Conservation (phyloP, 2,113 vertebrate species). For the Balaeniceps rex region DNA sequence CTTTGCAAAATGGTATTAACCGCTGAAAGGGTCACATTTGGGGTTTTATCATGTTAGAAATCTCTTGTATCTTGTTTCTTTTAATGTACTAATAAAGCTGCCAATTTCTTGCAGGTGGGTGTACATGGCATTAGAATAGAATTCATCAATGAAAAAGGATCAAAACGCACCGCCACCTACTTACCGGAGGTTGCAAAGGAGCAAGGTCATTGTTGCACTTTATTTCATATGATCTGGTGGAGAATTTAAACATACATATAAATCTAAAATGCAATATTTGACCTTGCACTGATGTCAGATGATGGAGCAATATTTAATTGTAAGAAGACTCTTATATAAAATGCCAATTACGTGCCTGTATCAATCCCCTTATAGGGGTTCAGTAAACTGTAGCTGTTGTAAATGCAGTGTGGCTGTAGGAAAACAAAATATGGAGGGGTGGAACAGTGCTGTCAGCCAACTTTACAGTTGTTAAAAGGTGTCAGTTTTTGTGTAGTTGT, state of each 20-base stretch:
- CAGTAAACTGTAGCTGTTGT: background rate
- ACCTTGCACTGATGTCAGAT: slow-evolving; percentile 76
- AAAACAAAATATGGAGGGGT: background rate
- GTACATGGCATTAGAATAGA: slow-evolving; percentile 99
- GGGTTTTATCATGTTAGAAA: background rate
- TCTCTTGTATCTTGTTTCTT: background rate
- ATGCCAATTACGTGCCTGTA: slow-evolving; percentile 41
- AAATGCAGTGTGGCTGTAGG: background rate
- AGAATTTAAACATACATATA: slow-evolving; percentile 62
- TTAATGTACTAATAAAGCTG: slow-evolving; percentile 68
- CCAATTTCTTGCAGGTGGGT: slow-evolving; percentile 90
- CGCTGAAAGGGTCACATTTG: background rate
- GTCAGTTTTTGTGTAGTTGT: background rate
- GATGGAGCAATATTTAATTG: slow-evolving; percentile 63
- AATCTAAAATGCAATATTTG: slow-evolving; percentile 65
- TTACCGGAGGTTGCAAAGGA: slow-evolving; percentile 99
- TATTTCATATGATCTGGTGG: slow-evolving; percentile 76
- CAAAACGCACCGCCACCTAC: slow-evolving; percentile 99
- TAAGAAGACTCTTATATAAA: slow-evolving; percentile 63
- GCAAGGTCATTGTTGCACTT: slow-evolving; percentile 92
- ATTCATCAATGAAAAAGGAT: slow-evolving; percentile 99
- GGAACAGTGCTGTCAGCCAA: background rate
- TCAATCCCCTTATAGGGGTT: background rate
- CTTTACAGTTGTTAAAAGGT: background rate
- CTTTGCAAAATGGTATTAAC: background rate